Conservation (phyloP, 2,113 vertebrate genomes). For the Chloropsis hardwickii region DNA sequence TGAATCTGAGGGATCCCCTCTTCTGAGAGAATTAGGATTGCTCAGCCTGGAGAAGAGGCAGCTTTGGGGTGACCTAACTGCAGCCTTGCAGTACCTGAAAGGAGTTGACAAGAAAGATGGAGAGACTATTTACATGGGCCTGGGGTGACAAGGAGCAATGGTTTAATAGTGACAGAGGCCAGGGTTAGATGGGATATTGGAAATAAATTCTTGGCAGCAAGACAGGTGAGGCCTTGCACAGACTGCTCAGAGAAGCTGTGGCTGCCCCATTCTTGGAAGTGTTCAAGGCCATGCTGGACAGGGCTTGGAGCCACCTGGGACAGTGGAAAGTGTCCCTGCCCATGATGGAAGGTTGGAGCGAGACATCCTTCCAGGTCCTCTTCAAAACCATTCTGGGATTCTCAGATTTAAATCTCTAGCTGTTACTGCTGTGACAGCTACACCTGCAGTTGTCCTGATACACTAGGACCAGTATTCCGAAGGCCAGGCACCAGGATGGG, state of each 20-base stretch:
- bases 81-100: not conserved
- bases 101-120: not conserved
- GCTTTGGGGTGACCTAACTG: accelerated
- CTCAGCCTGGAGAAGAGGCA: not conserved
- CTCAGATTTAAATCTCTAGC: not conserved
- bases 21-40: not conserved
- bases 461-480: not conserved
- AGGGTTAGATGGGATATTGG: not conserved
- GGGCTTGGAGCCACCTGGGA: not conserved
- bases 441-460: accelerated
- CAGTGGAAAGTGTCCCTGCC: not conserved
- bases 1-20: no score
- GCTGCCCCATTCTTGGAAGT: not conserved
- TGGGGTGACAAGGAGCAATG: not conserved
- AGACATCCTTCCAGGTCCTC: not conserved
- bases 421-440: not conserved
- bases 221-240: not conserved
- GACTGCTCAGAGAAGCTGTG: not conserved
- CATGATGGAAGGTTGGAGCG: accelerated
- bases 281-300: accelerated
- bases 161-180: not conserved
- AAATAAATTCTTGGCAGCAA: not conserved
- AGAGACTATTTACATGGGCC: not conserved
- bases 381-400: not conserved
- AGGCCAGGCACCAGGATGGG: accelerated